Evolutionary conservation across 2,888 invertebrate species (phyloP), one percentile per base, ranked within the genome.

Genomic region (Andrena fulva): DNA sequence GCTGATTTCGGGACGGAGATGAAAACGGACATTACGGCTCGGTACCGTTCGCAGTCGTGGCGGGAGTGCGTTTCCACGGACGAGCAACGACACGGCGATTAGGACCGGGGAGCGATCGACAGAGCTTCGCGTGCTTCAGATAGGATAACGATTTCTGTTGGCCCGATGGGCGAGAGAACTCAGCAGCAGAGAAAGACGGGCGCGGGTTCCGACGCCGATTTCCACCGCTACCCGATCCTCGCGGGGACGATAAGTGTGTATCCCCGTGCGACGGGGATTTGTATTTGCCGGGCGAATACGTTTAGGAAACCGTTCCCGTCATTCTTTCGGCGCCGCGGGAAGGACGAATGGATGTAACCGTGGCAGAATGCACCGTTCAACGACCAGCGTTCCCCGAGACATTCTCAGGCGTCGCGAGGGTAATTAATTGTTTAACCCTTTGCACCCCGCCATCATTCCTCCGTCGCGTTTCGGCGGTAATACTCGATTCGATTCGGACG

Each of bases 271-370:
- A 50, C 48, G 63, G 54, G 67, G 72, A 80, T 78, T 78, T 80
- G 80, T 80, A 72, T 80, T 78, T 78, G 72, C 72, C 80, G 52
- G 50, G 27, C 27, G 80, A 56, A 72, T 67, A 54, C 73, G n/a
- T 68, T 68, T 78, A 56, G 79, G 63, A 72, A 80, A 79, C 73
- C 80, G 79, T 73, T 52, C 56, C 78, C 62, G 78, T 80, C 80
- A 24, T 79, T 79, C 73, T 56, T 78, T 67, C 56, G n/a, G 20
- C 56, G 52, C 24, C 33, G 20, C 10, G 27, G 8, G 42, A 16
- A 42, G 20, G 16, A 42, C 8, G n/a, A 24, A 35, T 54, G 24
- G 50, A 52, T 12, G 12, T 24, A 35, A 52, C 70, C 24, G 42
- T 16, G 16, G 42, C 42, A 42, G 16, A 52, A 42, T 54, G 77